Conservation (phyloP, 2,888 invertebrate genomes). For the Chymomyza procnemis region DNA sequence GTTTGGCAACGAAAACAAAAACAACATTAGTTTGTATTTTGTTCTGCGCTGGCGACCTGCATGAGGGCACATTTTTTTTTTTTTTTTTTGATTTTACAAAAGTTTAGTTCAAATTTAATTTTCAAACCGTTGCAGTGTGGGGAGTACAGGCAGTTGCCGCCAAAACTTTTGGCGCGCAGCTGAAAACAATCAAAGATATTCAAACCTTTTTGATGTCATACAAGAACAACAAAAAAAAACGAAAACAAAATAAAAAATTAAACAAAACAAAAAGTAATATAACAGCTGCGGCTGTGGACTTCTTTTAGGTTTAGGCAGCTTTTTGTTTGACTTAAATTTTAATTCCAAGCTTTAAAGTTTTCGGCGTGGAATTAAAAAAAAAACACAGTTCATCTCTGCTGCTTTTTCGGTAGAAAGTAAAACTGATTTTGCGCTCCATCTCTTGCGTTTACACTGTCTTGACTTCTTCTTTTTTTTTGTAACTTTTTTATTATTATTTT, state of each 20-base stretch:
- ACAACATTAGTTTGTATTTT: slow-evolving; percentile 8
- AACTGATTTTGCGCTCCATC: slow-evolving; percentile 45
- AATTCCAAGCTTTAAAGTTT: not conserved
- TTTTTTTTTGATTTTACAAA: not conserved
- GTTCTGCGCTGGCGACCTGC: slow-evolving; percentile 35
- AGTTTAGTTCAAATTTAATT: not conserved
- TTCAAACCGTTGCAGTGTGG: not conserved
- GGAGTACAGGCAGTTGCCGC: not conserved
- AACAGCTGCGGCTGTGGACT: slow-evolving; percentile 20
- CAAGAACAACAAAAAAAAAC: not conserved
- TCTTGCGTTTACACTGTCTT: slow-evolving; percentile 21
- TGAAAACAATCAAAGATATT: slow-evolving; percentile 16
- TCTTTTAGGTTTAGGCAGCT: not conserved
- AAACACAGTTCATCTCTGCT: slow-evolving; percentile 44
- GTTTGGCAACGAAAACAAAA: not conserved
- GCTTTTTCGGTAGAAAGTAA: slow-evolving; percentile 66
- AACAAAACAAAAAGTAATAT: slow-evolving; percentile 16
- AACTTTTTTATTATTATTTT: no score
- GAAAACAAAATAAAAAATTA: not conserved
- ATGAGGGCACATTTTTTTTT: no score
- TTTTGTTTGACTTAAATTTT: not conserved
- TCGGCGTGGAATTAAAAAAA: slow-evolving; percentile 64
- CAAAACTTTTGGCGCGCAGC: slow-evolving; percentile 36
- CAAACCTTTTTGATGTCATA: slow-evolving; percentile 51
- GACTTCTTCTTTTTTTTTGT: slow-evolving; percentile 47